Conservation (phyloP, 2,888 invertebrate genomes). For the Oscheius onirici region DNA sequence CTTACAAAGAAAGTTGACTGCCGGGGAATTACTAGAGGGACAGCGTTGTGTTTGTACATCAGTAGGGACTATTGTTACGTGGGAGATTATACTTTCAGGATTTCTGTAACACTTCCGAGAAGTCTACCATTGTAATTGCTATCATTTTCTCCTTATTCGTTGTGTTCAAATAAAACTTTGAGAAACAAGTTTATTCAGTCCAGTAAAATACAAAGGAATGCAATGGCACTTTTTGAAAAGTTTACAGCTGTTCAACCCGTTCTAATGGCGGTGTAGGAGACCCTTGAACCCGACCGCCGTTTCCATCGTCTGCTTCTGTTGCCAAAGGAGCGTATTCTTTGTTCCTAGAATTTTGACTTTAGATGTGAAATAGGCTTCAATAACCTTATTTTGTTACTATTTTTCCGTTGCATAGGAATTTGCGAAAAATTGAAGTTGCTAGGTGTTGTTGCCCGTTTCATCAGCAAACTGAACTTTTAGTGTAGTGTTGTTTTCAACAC, state of each 20-base stretch:
- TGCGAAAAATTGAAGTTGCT: slow-evolving; percentile 46
- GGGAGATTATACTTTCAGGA: neutral
- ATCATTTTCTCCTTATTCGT: neutral
- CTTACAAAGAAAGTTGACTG: neutral
- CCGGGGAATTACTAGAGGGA: slow-evolving; percentile 1
- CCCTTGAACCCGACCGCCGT: slow-evolving; percentile 21
- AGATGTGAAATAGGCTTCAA: neutral
- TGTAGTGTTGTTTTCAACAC: neutral
- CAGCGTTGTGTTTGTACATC: slow-evolving; percentile 25
- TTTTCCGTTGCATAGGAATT: slow-evolving; percentile 38
- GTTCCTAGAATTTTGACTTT: slow-evolving; percentile 29
- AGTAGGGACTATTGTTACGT: neutral
- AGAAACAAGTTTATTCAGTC: neutral
- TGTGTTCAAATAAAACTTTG: neutral
- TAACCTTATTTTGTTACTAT: slow-evolving; percentile 32
- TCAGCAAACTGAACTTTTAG: slow-evolving; percentile 35
- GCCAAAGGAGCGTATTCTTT: slow-evolving; percentile 47
- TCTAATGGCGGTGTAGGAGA: slow-evolving; percentile 23
- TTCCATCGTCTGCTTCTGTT: slow-evolving; percentile 34
- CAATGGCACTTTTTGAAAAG: slow-evolving; percentile 20
- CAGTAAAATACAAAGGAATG: slow-evolving; percentile 11
- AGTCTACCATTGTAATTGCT: neutral
- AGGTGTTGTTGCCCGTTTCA: slow-evolving; percentile 41
- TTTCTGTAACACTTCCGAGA: slow-evolving; percentile 18
- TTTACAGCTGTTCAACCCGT: slow-evolving; percentile 33